These are phyloP conservation scores for Drosophila kanekoi DNA, from an alignment of 2,888 invertebrate genomes.

Conservation along the genomic window DNA sequence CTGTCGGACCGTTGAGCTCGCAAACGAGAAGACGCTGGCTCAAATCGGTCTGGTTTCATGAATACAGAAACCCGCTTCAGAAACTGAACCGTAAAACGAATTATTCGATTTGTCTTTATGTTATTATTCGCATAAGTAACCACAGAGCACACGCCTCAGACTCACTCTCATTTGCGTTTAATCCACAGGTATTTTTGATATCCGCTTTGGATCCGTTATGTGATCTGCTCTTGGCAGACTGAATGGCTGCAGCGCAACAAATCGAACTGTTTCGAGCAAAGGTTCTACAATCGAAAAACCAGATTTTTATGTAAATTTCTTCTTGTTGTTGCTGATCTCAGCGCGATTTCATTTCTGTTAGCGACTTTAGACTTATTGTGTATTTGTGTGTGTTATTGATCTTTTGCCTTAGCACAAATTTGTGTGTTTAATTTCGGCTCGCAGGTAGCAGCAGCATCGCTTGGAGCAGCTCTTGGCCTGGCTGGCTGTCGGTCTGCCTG, in stretches of 20 bases:
- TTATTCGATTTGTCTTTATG: too few relatives aligned
- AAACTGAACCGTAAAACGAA: too few relatives aligned
- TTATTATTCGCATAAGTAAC: not conserved
- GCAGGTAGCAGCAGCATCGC: slow-evolving; percentile 63
- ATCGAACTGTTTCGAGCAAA: slow-evolving; percentile 26
- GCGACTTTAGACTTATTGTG: slow-evolving; percentile 23
- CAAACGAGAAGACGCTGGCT: too few relatives aligned
- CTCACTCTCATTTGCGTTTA: slow-evolving; percentile 60
- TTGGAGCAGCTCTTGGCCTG: slow-evolving; percentile 2
- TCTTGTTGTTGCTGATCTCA: slow-evolving; percentile 30
- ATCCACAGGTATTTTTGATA: slow-evolving; percentile 18
- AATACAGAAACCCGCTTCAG: too few relatives aligned
- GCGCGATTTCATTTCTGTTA: slow-evolving; percentile 65
- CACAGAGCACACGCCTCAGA: slow-evolving; percentile 16
- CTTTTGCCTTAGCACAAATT: slow-evolving; percentile 62
- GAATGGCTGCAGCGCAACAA: slow-evolving; percentile 26
- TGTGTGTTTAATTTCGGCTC: slow-evolving; percentile 65
- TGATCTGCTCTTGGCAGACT: slow-evolving; percentile 23
- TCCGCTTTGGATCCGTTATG: slow-evolving; percentile 48
- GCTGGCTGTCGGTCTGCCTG: slow-evolving; percentile 33
- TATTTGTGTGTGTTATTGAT: slow-evolving; percentile 62
- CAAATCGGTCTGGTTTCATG: too few relatives aligned
- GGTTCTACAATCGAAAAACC: slow-evolving; percentile 59
- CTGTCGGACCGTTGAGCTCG: too few relatives aligned
- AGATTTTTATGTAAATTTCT: slow-evolving; percentile 74